Evolutionary conservation across 2,888 invertebrate species (phyloP).

Genomic region (Agonopterix arenella): DNA sequence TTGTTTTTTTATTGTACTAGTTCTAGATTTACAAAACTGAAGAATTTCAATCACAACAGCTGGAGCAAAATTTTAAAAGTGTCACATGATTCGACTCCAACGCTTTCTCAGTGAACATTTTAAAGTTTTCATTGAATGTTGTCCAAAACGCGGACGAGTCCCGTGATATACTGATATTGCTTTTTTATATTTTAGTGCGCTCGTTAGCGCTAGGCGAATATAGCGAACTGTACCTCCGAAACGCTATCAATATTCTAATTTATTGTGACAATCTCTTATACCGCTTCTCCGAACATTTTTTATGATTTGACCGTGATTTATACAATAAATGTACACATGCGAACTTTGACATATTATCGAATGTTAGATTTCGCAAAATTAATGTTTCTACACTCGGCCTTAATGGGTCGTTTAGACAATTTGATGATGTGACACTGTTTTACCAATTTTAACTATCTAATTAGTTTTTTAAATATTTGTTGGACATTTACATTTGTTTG

Average conservation of each 20-base stretch:
- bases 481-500: too few species aligned
- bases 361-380: slow-evolving; percentile 27
- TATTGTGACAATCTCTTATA: slow-evolving; percentile 40
- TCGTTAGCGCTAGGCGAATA: slow-evolving; percentile 64
- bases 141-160: slow-evolving; percentile 57
- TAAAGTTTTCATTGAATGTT: slow-evolving; percentile 50
- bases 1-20: too few species aligned
- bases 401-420: slow-evolving; percentile 23
- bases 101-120: slow-evolving; percentile 32
- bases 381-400: slow-evolving; percentile 25
- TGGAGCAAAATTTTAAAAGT: slow-evolving; percentile 8
- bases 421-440: slow-evolving; percentile 16
- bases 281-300: slow-evolving; percentile 19
- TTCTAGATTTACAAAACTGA: too few species aligned
- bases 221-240: slow-evolving; percentile 34
- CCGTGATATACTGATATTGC: slow-evolving; percentile 69
- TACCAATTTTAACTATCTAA: background rate
- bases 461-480: background rate
- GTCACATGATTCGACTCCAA: slow-evolving; percentile 35
- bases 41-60: background rate
- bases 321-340: slow-evolving; percentile 9
- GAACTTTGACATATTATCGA: slow-evolving; percentile 17
- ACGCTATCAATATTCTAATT: slow-evolving; percentile 44
- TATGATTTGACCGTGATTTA: slow-evolving; percentile 24
- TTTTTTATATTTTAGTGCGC: slow-evolving; percentile 46